phyloP scores from a whole-genome alignment of 1,140 invertebrate genomes.

The Drusus annulatus region DNA sequence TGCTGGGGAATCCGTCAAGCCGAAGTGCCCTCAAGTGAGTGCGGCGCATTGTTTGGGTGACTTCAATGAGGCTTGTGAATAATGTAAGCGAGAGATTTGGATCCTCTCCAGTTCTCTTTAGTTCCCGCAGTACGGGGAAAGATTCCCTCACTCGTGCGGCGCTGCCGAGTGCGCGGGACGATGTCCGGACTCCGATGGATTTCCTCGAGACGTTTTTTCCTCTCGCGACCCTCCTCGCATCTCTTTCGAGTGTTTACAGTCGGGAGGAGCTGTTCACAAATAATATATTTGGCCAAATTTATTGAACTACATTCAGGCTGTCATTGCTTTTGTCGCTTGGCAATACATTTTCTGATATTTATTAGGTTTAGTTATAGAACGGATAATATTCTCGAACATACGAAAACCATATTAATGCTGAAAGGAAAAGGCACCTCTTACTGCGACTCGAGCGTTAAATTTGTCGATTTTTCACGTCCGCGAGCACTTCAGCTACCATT shows the following conservation, averaged over 20 bases:
- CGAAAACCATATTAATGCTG: no score
- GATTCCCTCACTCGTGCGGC: no score
- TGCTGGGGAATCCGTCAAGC: constrained; percentile 7
- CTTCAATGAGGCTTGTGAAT: constrained; percentile 4
- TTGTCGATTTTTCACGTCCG: no score
- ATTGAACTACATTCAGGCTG: constrained; percentile 4
- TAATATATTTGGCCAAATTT: background rate
- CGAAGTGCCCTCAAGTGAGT: no score
- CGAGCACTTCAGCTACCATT: no score
- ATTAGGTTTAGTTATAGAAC: no score
- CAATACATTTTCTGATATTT: background rate
- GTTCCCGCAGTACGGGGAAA: background rate
- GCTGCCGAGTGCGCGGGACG: no score
- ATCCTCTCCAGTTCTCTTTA: constrained; percentile 1
- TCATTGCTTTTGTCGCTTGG: constrained; percentile 5
- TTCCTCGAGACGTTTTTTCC: constrained; percentile 5
- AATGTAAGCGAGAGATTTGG: constrained; percentile 25
- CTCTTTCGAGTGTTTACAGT: constrained; percentile 10
- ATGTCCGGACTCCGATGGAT: background rate
- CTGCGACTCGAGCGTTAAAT: no score
- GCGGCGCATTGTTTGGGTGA: constrained; percentile 12
- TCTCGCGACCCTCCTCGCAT: background rate
- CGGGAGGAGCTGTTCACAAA: constrained; percentile 10
- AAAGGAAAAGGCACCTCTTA: no score
- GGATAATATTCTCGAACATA: no score